Percentiles rank a stretch among this genome's conserved stretches.
Evolutionary conservation across 2,888 invertebrate species (phyloP).

Genomic region (Nephrotoma appendiculata): DNA sequence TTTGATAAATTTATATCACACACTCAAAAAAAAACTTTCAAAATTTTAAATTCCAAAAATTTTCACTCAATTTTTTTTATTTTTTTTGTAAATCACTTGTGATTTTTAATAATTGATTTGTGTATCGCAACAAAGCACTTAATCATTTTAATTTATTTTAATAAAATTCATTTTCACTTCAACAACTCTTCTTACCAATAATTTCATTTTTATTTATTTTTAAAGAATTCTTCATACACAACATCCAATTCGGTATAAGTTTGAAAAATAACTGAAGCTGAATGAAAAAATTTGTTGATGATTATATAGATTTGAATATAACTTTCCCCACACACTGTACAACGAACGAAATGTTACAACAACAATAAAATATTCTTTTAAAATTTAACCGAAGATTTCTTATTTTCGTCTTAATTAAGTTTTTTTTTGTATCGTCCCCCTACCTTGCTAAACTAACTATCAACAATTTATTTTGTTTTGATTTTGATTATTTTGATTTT

Average conservation of each 20-base stretch:
- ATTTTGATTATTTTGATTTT: background rate
- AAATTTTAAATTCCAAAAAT: background rate
- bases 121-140: background rate
- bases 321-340: background rate
- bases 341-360: too few relatives aligned
- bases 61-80: background rate
- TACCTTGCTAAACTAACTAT: background rate
- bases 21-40: background rate
- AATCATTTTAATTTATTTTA: background rate
- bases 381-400: background rate
- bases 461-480: background rate
- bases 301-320: background rate
- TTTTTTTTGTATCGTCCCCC: background rate
- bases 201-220: background rate
- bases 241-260: background rate
- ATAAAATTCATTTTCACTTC: background rate
- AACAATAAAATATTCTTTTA: too few relatives aligned
- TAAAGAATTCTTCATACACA: background rate
- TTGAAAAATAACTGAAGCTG: background rate
- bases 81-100: background rate
- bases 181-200: background rate
- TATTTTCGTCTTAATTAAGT: background rate
- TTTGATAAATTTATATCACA: background rate
- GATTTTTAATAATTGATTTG: background rate
- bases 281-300: background rate